Percentiles rank a stretch among this genome's conserved stretches.
Conservation (phyloP, 2,113 vertebrate species). For the Melanerpes aurifrons region DNA sequence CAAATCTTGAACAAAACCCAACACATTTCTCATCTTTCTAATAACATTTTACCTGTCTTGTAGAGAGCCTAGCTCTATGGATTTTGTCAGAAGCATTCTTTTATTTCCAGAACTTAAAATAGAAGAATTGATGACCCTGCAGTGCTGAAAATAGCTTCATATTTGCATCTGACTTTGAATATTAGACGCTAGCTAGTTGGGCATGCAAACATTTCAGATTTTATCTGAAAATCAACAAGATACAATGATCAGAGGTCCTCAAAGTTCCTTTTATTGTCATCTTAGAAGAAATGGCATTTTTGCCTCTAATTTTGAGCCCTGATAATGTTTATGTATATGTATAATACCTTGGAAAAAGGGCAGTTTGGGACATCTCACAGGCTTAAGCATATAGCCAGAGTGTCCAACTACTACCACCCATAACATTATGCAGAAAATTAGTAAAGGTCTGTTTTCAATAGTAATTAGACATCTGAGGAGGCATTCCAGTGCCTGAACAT, state of each 20-base stretch:
- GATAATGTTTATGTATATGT: background rate
- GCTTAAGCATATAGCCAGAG: background rate
- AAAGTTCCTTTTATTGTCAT: background rate
- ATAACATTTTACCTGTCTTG: background rate
- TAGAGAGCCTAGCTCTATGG: background rate
- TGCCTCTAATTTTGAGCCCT: background rate
- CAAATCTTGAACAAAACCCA: background rate
- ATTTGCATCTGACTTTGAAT: background rate
- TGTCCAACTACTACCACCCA: background rate
- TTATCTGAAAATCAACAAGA: conserved; percentile 3
- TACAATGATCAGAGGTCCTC: background rate
- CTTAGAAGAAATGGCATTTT: background rate
- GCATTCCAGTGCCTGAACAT: background rate
- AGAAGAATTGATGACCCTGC: background rate
- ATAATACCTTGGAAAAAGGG: background rate
- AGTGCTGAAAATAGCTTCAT: background rate
- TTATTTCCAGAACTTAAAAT: background rate
- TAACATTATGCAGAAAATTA: background rate
- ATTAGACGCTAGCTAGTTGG: background rate
- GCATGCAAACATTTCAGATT: background rate
- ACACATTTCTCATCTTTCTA: background rate
- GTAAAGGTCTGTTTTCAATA: background rate
- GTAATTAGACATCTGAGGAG: background rate
- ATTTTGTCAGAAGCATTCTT: background rate
- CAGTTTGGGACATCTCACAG: background rate